A percentile compares a stretch with the other conserved stretches of the same genome.
phyloP scores from a whole-genome alignment of 2,113 vertebrate species.

The Cochlearius cochlearius region DNA sequence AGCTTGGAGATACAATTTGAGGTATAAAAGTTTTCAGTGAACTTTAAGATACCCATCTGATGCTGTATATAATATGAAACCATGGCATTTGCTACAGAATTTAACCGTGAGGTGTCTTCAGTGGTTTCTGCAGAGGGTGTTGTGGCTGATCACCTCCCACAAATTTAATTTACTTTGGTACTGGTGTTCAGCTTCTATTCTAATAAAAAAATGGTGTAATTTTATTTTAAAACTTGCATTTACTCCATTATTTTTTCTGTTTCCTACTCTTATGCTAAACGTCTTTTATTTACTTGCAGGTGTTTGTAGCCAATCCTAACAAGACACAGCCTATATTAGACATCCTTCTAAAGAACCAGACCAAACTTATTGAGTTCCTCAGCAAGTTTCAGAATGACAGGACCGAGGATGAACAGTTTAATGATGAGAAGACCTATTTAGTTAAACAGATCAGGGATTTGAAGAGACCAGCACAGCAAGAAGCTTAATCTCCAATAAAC shows the following conservation, averaged over 20 bases:
- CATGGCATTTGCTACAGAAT: not conserved
- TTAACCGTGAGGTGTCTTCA: not conserved
- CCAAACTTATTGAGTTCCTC: conserved; percentile 97
- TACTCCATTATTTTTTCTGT: not conserved
- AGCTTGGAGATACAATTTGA: not conserved
- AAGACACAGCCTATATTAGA: conserved; percentile 96
- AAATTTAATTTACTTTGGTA: not conserved
- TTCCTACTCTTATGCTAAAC: not conserved
- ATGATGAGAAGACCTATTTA: conserved; percentile 98
- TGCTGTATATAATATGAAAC: not conserved
- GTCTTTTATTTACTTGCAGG: conserved; percentile 71
- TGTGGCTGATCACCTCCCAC: not conserved
- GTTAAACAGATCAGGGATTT: conserved; percentile 99
- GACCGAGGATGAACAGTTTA: conserved; percentile 96
- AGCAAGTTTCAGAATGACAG: conserved; percentile 98
- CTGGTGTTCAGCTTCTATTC: not conserved
- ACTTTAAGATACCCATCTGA: not conserved
- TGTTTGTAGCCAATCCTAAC: conserved; percentile 96
- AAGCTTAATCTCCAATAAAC: conserved; percentile 81
- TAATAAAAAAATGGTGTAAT: not conserved
- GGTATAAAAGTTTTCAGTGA: not conserved
- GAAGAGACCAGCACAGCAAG: conserved; percentile 93
- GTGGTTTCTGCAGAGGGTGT: not conserved
- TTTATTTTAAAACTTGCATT: not conserved
- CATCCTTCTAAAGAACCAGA: conserved; percentile 98